phyloP scores from a whole-genome alignment of 35 echinoderm and acorn worm species.

The Hemicentrotus pulcherrimus region DNA sequence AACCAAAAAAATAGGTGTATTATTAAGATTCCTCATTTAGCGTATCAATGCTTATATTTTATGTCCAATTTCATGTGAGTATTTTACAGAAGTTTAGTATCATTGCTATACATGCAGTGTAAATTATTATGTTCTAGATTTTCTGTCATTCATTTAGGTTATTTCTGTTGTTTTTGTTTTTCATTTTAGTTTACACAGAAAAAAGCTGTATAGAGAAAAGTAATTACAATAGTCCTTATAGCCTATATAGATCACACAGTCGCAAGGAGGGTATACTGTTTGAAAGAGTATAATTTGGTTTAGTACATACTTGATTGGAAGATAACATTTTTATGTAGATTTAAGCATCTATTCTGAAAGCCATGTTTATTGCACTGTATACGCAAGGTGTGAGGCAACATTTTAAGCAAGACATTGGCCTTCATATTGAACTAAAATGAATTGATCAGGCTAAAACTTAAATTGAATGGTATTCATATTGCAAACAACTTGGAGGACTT shows the following conservation, averaged over 20 bases:
- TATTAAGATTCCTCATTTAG: neutral
- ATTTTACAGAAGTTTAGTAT: neutral
- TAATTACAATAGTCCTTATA: neutral
- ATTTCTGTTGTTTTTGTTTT: neutral
- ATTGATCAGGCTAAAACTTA: neutral
- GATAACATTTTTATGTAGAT: neutral
- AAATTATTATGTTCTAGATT: slow-evolving; percentile 6
- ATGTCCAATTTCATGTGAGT: neutral
- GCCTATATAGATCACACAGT: neutral
- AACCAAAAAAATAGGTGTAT: neutral
- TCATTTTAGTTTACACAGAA: neutral
- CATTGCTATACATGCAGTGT: neutral
- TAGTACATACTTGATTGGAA: neutral
- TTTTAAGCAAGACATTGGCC: neutral
- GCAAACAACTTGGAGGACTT: neutral
- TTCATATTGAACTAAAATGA: neutral
- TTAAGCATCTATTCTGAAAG: neutral
- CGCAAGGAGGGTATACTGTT: neutral
- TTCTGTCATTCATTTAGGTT: neutral
- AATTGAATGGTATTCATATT: neutral
- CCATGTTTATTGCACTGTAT: neutral
- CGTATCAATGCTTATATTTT: neutral
- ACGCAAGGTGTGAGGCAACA: neutral
- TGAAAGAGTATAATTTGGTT: neutral
- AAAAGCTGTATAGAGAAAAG: slow-evolving; percentile 11